Conservation (phyloP, 2,113 vertebrate genomes). For the Channa maculata region DNA sequence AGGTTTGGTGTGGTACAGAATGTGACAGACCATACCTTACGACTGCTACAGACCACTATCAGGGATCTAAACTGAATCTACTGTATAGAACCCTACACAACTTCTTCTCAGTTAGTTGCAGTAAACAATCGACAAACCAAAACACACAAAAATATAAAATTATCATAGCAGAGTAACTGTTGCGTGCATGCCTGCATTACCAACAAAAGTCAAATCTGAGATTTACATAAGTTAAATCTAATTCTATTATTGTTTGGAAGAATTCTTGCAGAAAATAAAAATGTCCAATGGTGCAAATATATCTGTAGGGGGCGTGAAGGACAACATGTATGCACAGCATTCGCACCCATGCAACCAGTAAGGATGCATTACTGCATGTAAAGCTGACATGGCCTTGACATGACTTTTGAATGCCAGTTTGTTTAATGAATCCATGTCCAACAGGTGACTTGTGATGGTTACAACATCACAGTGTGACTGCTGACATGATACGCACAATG, state of each 20-base stretch:
- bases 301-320: conserved; percentile 31
- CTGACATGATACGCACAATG: conserved; percentile 32
- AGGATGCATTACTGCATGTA: conserved; percentile 20
- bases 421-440: conserved; percentile 15
- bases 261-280: conserved; percentile 39
- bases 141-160: conserved; percentile 23
- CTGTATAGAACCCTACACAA: conserved; percentile 28
- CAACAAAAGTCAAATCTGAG: conserved; percentile 46
- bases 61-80: conserved; percentile 45
- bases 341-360: conserved; percentile 33
- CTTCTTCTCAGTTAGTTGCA: conserved; percentile 40
- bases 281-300: conserved; percentile 29
- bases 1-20: conserved; percentile 49
- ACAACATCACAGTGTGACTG: conserved; percentile 8
- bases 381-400: conserved; percentile 22
- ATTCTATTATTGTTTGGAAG: conserved; percentile 44
- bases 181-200: conserved; percentile 54
- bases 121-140: conserved; percentile 16
- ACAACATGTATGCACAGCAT: conserved; percentile 36
- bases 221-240: conserved; percentile 41
- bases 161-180: conserved; percentile 41
- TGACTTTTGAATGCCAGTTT: conserved; percentile 29
- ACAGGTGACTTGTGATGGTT: conserved; percentile 19
- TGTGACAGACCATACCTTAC: conserved; percentile 45
- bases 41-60: conserved; percentile 60